Conservation (phyloP, 1,140 invertebrate genomes). For the Tetragonula clypearis region DNA sequence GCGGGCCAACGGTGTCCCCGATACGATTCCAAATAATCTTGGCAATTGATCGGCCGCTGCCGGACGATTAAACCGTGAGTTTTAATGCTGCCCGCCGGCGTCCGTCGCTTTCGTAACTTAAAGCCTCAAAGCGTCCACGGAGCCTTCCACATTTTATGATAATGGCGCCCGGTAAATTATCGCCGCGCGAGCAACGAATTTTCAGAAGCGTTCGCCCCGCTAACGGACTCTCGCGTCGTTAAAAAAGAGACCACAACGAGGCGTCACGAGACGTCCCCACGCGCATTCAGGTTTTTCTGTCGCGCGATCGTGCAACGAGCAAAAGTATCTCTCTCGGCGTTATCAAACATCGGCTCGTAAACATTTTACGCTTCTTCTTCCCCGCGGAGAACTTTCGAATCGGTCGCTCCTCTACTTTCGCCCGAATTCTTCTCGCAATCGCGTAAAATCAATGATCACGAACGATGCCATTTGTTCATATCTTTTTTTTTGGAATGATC, state of each 20-base stretch:
- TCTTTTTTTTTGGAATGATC: too few species aligned
- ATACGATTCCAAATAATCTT: slow-evolving; percentile 68
- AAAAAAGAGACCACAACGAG: slow-evolving; percentile 32
- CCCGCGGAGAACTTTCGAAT: slow-evolving; percentile 33
- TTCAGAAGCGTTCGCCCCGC: slow-evolving; percentile 47
- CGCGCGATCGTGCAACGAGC: neutral
- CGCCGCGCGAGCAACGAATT: slow-evolving; percentile 56
- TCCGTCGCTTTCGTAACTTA: slow-evolving; percentile 65
- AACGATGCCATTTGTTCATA: too few species aligned
- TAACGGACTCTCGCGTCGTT: slow-evolving; percentile 34
- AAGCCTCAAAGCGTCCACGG: slow-evolving; percentile 21
- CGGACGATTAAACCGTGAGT: slow-evolving; percentile 58
- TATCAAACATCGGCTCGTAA: slow-evolving; percentile 37
- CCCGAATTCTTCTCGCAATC: neutral
- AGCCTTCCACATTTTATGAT: slow-evolving; percentile 64
- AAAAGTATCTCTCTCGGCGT: slow-evolving; percentile 11
- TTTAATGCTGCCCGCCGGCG: slow-evolving; percentile 58
- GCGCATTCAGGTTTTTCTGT: neutral
- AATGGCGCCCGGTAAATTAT: slow-evolving; percentile 62
- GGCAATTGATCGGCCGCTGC: slow-evolving; percentile 60
- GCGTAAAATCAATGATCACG: too few species aligned
- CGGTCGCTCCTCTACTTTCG: slow-evolving; percentile 23
- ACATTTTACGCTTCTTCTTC: slow-evolving; percentile 22
- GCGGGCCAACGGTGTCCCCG: slow-evolving; percentile 38
- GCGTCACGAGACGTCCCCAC: slow-evolving; percentile 8